Conservation (phyloP, 2,888 invertebrate species). For the Therioaphis trifolii region DNA sequence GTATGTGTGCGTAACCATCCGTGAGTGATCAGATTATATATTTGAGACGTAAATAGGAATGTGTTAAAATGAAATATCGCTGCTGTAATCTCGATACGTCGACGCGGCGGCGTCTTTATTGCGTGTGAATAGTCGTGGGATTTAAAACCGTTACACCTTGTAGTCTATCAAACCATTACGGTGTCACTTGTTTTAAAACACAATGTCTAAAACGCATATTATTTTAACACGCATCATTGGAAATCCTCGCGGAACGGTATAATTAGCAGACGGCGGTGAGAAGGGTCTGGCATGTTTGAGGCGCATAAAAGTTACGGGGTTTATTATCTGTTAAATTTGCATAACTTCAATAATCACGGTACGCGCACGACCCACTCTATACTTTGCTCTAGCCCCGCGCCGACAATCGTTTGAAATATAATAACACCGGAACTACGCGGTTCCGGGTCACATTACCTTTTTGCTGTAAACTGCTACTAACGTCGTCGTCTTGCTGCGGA, state of each 20-base stretch:
- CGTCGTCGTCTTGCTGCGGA: constrained; percentile 65
- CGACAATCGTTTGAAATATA: background rate
- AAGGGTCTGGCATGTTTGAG: constrained; percentile 52
- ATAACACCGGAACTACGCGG: background rate
- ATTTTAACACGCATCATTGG: background rate
- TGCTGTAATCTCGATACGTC: no score
- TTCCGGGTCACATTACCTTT: constrained; percentile 48
- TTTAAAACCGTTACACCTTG: no score
- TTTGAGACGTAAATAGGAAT: no score
- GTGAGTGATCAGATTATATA: no score
- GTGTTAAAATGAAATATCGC: no score
- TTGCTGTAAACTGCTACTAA: constrained; percentile 62
- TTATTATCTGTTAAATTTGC: constrained; percentile 45
- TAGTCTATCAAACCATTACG: no score
- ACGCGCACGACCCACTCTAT: background rate
- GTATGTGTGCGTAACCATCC: no score
- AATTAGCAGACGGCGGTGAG: constrained; percentile 34
- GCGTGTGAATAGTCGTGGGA: no score
- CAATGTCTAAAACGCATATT: background rate
- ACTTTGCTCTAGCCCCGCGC: background rate
- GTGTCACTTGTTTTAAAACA: no score
- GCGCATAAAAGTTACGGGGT: constrained; percentile 25
- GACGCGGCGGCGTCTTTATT: no score
- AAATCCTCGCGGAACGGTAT: constrained; percentile 19
- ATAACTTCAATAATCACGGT: constrained; percentile 43